Evolutionary conservation across 2,888 invertebrate genomes (phyloP), one percentile per base, ranked within the genome.

Genomic region (Seladonia tumulorum): DNA sequence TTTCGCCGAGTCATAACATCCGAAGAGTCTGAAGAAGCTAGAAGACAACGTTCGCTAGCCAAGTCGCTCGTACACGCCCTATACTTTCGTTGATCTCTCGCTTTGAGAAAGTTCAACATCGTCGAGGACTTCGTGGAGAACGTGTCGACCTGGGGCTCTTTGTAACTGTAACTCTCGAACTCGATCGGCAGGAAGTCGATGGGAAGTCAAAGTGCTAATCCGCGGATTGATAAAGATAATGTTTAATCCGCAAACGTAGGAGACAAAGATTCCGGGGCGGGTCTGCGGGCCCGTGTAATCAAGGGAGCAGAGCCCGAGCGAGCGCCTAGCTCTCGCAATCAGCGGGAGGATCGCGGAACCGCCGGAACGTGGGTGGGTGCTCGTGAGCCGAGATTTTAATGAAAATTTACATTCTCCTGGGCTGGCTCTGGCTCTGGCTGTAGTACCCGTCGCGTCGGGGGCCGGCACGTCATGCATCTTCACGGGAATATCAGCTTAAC

Each of bases 381-480:
- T n/a, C 42, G 79, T 35, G 74, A n/a, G 45, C 71, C 63, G 85
- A 77, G 85, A 85, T 86, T 86, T 86, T 86, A 86, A 86, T 86
- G 86, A 86, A 82, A 86, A 86, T 86, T 86, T 86, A 82, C 86
- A 86, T 82, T 76, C 84, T 18, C 57, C 68, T 35, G 66, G 18
- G 29, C 47, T n/a, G n/a, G 22, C n/a, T 57, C 57, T n/a, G 10
- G n/a, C n/a, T 10, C n/a, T 57, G 49, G 49, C 66, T 71, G 35
- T 35, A 72, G 47, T 49, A 8, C 63, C 29, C 18, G 63, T 16
- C 42, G 70, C 72, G 75, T 45, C 35, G 10, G 1, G 1, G 22
- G 39, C 10, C 16, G 63, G 63, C 29, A 68, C 66, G 66, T 79
- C 84, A 45, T 78, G 75, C 63, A 70, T 85, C 76, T 77, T 80